phyloP scores from a whole-genome alignment of 1,140 invertebrate species.

The Cydia splendana region DNA sequence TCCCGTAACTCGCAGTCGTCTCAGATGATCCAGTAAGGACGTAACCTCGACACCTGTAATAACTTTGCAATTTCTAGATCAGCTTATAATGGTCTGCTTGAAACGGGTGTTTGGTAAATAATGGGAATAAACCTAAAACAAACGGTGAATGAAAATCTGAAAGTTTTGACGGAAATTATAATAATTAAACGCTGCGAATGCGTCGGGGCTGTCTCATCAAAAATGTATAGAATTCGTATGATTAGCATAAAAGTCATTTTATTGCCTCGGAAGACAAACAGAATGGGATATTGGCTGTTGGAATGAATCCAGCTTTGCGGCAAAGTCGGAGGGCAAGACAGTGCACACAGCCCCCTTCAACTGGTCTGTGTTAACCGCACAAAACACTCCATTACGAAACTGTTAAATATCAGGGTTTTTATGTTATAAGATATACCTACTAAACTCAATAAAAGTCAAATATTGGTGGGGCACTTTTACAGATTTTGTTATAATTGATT shows the following conservation, averaged over 20 bases:
- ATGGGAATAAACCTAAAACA: slow-evolving; percentile 36
- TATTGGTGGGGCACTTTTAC: no score
- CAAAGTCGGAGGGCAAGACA: not conserved
- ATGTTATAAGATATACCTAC: no score
- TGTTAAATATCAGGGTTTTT: no score
- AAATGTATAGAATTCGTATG: slow-evolving; percentile 79
- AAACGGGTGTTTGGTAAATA: not conserved
- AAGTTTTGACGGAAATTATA: slow-evolving; percentile 76
- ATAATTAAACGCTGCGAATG: slow-evolving; percentile 81
- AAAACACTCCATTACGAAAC: no score
- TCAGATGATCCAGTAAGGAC: not conserved
- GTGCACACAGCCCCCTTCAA: not conserved
- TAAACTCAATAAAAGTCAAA: no score
- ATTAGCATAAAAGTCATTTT: slow-evolving; percentile 80
- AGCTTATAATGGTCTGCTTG: not conserved
- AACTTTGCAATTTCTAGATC: not conserved
- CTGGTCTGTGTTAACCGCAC: no score
- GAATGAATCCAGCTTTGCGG: slow-evolving; percentile 56
- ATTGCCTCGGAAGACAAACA: slow-evolving; percentile 79
- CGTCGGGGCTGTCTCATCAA: slow-evolving; percentile 79
- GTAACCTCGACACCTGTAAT: not conserved
- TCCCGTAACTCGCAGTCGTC: not conserved
- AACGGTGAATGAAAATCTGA: slow-evolving; percentile 52
- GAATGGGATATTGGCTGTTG: slow-evolving; percentile 76
- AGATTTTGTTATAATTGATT: no score